Percentiles rank a stretch among this genome's conserved stretches.
Conservation (phyloP, 1,140 invertebrate species). For the Camponotus pennsylvanicus region DNA sequence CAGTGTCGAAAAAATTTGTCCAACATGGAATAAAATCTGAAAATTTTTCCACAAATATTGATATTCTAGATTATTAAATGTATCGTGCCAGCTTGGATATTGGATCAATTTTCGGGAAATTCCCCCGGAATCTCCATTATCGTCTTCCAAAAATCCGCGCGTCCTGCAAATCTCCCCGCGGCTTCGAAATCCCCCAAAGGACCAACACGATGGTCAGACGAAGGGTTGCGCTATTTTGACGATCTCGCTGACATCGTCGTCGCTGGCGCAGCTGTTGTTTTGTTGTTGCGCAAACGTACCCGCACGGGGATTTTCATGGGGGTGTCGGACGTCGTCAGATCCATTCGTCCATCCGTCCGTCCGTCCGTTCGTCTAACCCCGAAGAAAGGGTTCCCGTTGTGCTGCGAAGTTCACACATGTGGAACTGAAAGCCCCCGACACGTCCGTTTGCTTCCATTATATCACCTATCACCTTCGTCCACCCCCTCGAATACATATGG, state of each 20-base stretch:
- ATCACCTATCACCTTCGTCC: constrained; percentile 80
- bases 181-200: constrained; percentile 19
- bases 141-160: constrained; percentile 38
- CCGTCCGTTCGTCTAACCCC: constrained; percentile 73
- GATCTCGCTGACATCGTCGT: constrained; percentile 60
- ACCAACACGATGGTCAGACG: constrained; percentile 35
- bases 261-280: constrained; percentile 84
- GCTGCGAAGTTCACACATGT: constrained; percentile 78
- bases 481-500: constrained; percentile 81
- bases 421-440: constrained; percentile 76
- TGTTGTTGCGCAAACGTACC: constrained; percentile 82
- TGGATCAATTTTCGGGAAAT: background rate
- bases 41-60: background rate
- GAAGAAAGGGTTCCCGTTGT: constrained; percentile 82
- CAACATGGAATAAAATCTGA: no score
- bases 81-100: background rate
- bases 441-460: constrained; percentile 77
- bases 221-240: constrained; percentile 83
- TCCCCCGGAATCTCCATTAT: background rate
- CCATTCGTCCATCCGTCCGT: constrained; percentile 77
- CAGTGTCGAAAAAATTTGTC: no score
- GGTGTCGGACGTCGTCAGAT: constrained; percentile 75
- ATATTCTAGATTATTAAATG: background rate
- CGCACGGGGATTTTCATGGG: constrained; percentile 78
- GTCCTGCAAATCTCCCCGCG: background rate